Percentiles rank a stretch among this genome's conserved stretches.
These are phyloP conservation scores for Leptinotarsa haldemani DNA, from an alignment of 2,888 invertebrate species.

Conservation along the genomic window DNA sequence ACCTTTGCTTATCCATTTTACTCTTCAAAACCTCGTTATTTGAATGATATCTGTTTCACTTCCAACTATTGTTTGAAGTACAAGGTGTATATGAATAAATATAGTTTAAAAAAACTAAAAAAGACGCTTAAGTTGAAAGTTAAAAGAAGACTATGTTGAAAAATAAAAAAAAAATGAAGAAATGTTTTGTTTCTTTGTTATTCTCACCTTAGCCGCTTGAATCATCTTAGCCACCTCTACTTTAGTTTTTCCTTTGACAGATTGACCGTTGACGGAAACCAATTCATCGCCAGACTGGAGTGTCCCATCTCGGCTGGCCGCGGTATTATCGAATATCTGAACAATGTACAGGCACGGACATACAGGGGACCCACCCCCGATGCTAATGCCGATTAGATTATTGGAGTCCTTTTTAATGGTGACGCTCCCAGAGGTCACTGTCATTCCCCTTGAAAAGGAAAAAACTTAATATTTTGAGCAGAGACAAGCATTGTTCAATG, in stretches of 20 bases:
- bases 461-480: background rate
- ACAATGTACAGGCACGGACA: slow-evolving; percentile 99
- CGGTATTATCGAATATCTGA: slow-evolving; percentile 98
- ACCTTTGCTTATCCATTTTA: no score
- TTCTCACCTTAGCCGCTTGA: slow-evolving; percentile 80
- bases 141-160: background rate
- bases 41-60: no score
- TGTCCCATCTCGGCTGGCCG: slow-evolving; percentile 92
- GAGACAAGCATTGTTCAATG: background rate
- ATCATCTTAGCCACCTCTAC: slow-evolving; percentile 99
- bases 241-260: slow-evolving; percentile 97
- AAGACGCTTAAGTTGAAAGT: no score
- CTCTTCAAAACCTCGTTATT: no score
- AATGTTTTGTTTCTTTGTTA: background rate
- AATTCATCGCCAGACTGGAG: slow-evolving; percentile 97
- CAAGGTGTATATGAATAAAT: no score
- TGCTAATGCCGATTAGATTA: slow-evolving; percentile 96
- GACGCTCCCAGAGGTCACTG: slow-evolving; percentile 93
- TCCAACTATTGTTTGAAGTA: no score
- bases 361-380: slow-evolving; percentile 94
- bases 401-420: slow-evolving; percentile 91
- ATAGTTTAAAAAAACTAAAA: no score
- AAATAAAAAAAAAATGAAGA: background rate
- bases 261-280: slow-evolving; percentile 90
- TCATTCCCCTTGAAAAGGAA: slow-evolving; percentile 88